These are phyloP conservation scores for Cynopterus brachyotis DNA, from an alignment of 2,113 vertebrate genomes.

Conservation along the genomic window DNA sequence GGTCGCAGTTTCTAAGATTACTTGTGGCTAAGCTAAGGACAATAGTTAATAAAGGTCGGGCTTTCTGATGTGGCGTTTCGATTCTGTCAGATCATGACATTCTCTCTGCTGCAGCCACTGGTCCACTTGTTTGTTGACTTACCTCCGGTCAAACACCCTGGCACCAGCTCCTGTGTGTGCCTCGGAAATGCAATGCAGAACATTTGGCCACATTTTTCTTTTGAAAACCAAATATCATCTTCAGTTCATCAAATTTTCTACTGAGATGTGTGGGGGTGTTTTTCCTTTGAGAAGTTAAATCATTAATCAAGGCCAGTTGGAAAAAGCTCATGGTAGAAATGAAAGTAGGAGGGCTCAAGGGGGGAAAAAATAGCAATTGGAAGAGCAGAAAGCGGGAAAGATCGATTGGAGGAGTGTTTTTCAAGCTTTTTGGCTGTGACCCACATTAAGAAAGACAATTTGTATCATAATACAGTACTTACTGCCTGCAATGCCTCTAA, in stretches of 20 bases:
- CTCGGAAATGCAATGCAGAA: slow-evolving; percentile 88
- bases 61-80: neutral
- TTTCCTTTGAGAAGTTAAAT: slow-evolving; percentile 65
- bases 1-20: neutral
- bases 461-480: neutral
- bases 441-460: neutral
- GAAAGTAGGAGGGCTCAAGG: slow-evolving; percentile 61
- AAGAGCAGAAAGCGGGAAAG: slow-evolving; percentile 66
- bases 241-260: slow-evolving; percentile 69
- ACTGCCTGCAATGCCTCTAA: neutral
- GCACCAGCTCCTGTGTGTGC: slow-evolving; percentile 82
- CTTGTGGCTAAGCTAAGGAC: neutral
- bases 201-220: slow-evolving; percentile 75
- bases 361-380: slow-evolving; percentile 46
- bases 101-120: neutral
- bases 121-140: slow-evolving; percentile 73
- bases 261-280: neutral
- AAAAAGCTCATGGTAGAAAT: slow-evolving; percentile 51
- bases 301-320: slow-evolving; percentile 77
- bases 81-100: accelerated
- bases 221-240: slow-evolving; percentile 75
- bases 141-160: slow-evolving; percentile 81
- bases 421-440: neutral
- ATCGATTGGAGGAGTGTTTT: slow-evolving; percentile 48
- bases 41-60: neutral